Evolutionary conservation across 2,113 vertebrate genomes (phyloP).

Genomic region (Thunnus thynnus): DNA sequence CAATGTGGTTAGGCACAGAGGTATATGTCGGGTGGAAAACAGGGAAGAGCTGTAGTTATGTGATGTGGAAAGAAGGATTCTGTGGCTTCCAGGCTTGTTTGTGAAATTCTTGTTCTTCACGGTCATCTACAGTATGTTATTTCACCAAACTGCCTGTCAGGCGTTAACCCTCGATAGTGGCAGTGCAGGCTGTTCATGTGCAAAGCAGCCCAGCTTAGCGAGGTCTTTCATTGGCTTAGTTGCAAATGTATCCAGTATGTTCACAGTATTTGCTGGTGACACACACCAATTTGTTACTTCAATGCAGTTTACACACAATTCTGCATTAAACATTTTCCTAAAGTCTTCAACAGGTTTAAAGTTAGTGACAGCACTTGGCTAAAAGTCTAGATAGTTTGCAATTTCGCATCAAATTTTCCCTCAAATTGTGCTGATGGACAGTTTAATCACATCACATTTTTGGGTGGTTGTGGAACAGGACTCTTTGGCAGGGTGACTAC

Average conservation of each 20-base stretch:
- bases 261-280: constrained; percentile 45
- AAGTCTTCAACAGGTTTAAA: constrained; percentile 17
- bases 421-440: background rate
- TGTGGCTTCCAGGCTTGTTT: constrained; percentile 30
- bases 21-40: constrained; percentile 33
- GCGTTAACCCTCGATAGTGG: constrained; percentile 56
- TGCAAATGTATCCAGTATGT: constrained; percentile 49
- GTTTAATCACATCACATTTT: background rate
- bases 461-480: background rate
- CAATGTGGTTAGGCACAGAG: constrained; percentile 46
- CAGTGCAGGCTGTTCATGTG: constrained; percentile 55
- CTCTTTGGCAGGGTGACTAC: background rate
- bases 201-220: constrained; percentile 41
- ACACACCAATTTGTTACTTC: constrained; percentile 51
- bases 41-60: constrained; percentile 34
- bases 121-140: constrained; percentile 43
- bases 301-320: constrained; percentile 35
- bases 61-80: constrained; percentile 16
- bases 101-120: constrained; percentile 59
- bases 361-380: background rate
- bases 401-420: constrained; percentile 13
- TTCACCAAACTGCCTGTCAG: constrained; percentile 57
- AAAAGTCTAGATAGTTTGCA: background rate
- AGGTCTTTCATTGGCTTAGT: constrained; percentile 52
- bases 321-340: background rate